Conservation (phyloP, 2,797 vertebrate genomes). For the Antennarius maculatus region DNA sequence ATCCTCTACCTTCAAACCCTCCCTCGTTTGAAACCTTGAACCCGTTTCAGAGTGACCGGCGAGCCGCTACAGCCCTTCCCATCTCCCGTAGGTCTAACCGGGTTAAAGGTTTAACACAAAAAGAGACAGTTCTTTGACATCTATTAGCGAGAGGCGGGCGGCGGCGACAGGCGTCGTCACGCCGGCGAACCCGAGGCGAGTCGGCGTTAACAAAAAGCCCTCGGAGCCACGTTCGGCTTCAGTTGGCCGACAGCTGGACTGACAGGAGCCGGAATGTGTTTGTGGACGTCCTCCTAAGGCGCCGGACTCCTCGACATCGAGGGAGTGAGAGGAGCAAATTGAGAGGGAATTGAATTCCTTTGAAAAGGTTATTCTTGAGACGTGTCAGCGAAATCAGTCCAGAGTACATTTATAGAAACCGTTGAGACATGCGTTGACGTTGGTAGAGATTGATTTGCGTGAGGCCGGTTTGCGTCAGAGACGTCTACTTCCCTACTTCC, state of each 20-base stretch:
- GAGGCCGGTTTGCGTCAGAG: neutral
- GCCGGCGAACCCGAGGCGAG: constrained; percentile 45
- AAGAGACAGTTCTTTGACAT: constrained; percentile 44
- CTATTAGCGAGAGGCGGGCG: constrained; percentile 54
- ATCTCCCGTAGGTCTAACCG: constrained; percentile 37
- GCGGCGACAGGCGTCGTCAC: constrained; percentile 41
- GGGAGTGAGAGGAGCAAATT: constrained; percentile 11
- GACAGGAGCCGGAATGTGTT: constrained; percentile 38
- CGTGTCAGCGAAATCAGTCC: constrained; percentile 23
- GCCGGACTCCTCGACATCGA: constrained; percentile 4
- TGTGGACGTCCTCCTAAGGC: constrained; percentile 12
- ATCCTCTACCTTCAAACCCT: too few species aligned
- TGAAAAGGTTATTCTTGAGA: constrained; percentile 29
- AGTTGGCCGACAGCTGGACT: constrained; percentile 50
- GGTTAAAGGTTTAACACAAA: constrained; percentile 57
- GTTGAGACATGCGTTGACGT: neutral
- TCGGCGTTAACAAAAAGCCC: constrained; percentile 32
- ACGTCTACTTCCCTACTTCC: neutral
- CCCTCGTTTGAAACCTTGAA: constrained; percentile 32
- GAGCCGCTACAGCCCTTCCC: constrained; percentile 14
- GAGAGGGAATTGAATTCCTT: constrained; percentile 21
- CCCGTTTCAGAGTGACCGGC: constrained; percentile 52
- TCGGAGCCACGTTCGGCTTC: constrained; percentile 30
- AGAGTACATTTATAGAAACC: constrained; percentile 10
- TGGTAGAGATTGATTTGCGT: neutral